Evolutionary conservation across 2,888 invertebrate species (phyloP), one percentile per base, ranked within the genome.

Genomic region (Limenitis camilla): DNA sequence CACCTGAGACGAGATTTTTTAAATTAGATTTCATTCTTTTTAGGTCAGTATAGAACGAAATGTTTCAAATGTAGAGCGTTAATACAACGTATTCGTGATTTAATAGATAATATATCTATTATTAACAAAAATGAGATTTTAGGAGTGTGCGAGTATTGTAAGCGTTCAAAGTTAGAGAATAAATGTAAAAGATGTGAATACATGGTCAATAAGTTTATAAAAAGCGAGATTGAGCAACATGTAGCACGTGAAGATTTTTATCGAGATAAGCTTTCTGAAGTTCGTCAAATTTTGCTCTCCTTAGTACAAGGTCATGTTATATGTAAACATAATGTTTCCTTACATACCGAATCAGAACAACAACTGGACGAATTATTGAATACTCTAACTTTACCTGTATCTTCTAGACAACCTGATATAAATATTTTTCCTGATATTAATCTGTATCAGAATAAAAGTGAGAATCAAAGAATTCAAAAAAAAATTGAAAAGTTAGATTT

Each of bases 151-250:
- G 58, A 68, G 1, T 61, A 72, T 49, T 79, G 78, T 53, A 72
- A 68, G 38, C 52, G 52, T 29, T 52, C 56, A 8, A 69, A 61
- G 31, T 50, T 58, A 3, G 49, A 53, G 4, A 63, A 58, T 11
- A 67, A 68, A 55, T 80, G 79, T 56, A 64, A 64, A 45, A 65
- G 67, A 58, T 80, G 79, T 53, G 63, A 69, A 28, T 66, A 63
- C 36, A 60, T 73, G 10, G 54, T 67, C 2, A 62, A 56, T 31
- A 68, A 66, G 47, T 74, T 67, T 50, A 43, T 66, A n/a, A 51
- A 43, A 5, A 49, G 55, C 10, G 62, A 65, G 50, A 55, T 56
- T 6, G 56, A 61, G n/a, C 54, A 54, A 31, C 43, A 50, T 41
- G 58, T 64, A 42, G 61, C 67, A 41, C 60, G 44, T 9, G 54